Evolutionary conservation across 92 coral and sea anemone species (phyloP), one percentile per base, ranked within the genome.

Genomic region (Hydrozoanthus gracilis): DNA sequence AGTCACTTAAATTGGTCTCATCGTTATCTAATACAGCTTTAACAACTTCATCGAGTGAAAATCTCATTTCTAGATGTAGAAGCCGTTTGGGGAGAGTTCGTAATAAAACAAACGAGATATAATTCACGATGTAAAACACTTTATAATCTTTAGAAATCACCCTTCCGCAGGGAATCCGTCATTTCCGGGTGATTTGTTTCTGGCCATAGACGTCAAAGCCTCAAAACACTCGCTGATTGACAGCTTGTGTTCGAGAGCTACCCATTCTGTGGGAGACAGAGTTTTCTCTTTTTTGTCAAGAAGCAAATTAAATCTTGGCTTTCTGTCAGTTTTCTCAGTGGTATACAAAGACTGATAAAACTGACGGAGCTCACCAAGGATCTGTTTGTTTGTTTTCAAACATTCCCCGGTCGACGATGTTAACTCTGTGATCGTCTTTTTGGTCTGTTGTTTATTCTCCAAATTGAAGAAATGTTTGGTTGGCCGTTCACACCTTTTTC

Each of bases 1-100:
- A 66, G 56, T 83, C 62, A 12, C 87, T 83, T 69, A 83, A 83
- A 51, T 50, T 48, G 62, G 68, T 60, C 52, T 35, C 66, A 67
- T 70, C 78, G 14, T 68, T 27, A 6, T 83, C 46, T 61, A 67
- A 83, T 50, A 68, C 77, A 51, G 45, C 54, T 62, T 83, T 78
- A 12, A 46, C 39, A 56, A 83, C 87, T 52, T 68, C 69, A 5
- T 48, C 65, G 15, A 47, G 17, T 83, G 87, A 4, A 83, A 67
- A 68, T 45, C 17, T 83, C 49, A 51, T 68, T 83, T 44, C 62
- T 44, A 9, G 49, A 67, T n/a, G n/a, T n/a, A n/a, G n/a, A n/a
- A n/a, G n/a, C n/a, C n/a, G n/a, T n/a, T n/a, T n/a, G n/a, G n/a
- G n/a, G n/a, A n/a, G n/a, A n/a, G n/a, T n/a, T n/a, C n/a, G n/a